These are phyloP conservation scores for Syngnathus rostellatus DNA, from an alignment of 2,797 vertebrate species.

Conservation along the genomic window DNA sequence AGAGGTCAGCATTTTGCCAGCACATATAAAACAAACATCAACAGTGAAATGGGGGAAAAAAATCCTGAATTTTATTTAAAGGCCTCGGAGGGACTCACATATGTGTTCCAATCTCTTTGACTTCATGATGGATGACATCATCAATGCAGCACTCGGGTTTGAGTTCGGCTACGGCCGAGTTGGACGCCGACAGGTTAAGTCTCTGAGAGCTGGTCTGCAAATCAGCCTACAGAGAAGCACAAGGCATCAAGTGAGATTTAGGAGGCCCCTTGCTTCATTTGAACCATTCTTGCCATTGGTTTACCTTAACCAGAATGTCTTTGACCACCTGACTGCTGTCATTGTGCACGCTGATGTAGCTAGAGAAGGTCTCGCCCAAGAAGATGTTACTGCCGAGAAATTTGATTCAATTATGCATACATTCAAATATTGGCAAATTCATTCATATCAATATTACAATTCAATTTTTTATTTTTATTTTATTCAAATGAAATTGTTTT, in stretches of 20 bases:
- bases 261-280: too few species aligned
- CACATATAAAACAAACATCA: background rate
- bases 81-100: slow-evolving; percentile 70
- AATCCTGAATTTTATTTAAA: background rate
- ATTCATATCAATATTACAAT: background rate
- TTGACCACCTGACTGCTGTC: slow-evolving; percentile 94
- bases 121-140: slow-evolving; percentile 97
- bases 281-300: background rate
- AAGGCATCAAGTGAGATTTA: background rate
- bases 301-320: slow-evolving; percentile 96
- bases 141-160: slow-evolving; percentile 94
- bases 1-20: background rate
- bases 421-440: too few species aligned
- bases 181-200: slow-evolving; percentile 93
- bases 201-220: slow-evolving; percentile 98
- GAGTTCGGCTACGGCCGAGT: slow-evolving; percentile 84
- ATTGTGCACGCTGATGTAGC: slow-evolving; percentile 98
- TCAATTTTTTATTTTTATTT: background rate
- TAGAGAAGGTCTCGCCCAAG: slow-evolving; percentile 97
- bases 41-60: background rate
- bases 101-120: slow-evolving; percentile 98
- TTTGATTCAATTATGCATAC: background rate
- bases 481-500: background rate
- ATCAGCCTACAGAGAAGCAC: slow-evolving; percentile 75
- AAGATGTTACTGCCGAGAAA: slow-evolving; percentile 84